Percentiles rank a stretch among this genome's conserved stretches.
Conservation (phyloP, 2,113 vertebrate species). For the Glareola pratincola region DNA sequence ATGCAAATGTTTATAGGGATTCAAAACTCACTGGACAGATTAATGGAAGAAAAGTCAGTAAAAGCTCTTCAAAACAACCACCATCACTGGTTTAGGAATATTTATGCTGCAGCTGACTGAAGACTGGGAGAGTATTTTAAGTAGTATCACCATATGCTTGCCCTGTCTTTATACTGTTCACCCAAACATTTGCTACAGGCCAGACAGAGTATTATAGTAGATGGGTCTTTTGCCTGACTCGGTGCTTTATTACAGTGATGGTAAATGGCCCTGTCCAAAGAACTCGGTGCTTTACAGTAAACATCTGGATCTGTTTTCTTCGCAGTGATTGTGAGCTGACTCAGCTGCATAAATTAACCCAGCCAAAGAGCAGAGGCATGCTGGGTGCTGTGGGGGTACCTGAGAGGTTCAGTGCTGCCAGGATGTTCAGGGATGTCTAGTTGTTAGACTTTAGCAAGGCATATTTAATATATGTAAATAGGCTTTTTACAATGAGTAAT, state of each 20-base stretch:
- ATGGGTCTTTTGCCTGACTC: background rate
- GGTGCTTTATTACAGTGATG: background rate
- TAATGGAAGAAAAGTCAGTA: background rate
- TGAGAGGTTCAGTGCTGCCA: background rate
- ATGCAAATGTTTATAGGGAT: background rate
- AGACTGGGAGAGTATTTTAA: background rate
- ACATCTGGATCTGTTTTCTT: conserved; percentile 29
- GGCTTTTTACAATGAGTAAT: conserved; percentile 28
- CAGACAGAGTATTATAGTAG: background rate
- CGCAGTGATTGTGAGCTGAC: background rate
- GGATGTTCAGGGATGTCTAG: background rate
- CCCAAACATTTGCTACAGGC: background rate
- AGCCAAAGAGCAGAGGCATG: background rate
- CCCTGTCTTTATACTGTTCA: background rate
- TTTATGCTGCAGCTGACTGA: background rate
- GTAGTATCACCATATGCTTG: background rate
- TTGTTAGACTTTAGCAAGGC: background rate
- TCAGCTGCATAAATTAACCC: conserved; percentile 41
- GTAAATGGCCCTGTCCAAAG: background rate
- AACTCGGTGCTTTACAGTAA: background rate
- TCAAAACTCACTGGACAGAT: background rate
- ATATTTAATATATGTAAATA: conserved; percentile 47
- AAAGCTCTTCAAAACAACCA: background rate
- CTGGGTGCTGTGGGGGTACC: background rate
- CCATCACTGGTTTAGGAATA: background rate